Conservation (phyloP, 2,888 invertebrate species). For the Troides oblongomaculatus region DNA sequence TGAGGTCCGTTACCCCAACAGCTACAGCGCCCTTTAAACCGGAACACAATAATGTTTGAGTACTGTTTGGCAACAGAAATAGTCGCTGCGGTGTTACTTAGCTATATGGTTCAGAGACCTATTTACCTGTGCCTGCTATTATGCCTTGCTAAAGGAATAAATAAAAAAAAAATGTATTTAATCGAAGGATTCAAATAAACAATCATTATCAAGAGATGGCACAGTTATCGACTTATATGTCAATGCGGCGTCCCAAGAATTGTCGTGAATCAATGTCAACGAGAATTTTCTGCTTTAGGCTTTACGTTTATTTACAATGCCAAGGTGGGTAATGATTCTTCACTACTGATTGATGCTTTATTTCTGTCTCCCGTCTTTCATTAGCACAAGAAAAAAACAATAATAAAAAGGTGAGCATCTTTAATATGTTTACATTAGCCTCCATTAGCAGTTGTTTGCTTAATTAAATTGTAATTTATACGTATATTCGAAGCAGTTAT, state of each 20-base stretch:
- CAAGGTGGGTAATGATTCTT: constrained; percentile 12
- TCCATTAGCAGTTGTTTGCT: constrained; percentile 59
- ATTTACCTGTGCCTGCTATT: too few relatives aligned
- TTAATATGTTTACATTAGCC: constrained; percentile 45
- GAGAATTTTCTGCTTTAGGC: constrained; percentile 14
- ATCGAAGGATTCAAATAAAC: background rate
- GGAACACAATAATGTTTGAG: too few relatives aligned
- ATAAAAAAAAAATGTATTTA: background rate
- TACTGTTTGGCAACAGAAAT: too few relatives aligned
- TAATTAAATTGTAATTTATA: constrained; percentile 65
- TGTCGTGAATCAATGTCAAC: constrained; percentile 17
- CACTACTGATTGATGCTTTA: constrained; percentile 1
- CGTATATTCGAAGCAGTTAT: constrained; percentile 54
- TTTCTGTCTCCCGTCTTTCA: constrained; percentile 34
- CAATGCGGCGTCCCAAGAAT: background rate
- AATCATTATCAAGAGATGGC: background rate
- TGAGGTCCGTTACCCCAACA: too few relatives aligned
- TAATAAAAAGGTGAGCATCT: constrained; percentile 40
- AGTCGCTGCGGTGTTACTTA: too few relatives aligned
- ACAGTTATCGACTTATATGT: constrained; percentile 10
- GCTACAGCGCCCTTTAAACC: too few relatives aligned
- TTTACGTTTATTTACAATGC: constrained; percentile 21
- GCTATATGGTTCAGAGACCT: too few relatives aligned
- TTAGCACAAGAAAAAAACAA: constrained; percentile 40
- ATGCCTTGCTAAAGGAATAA: too few relatives aligned